A percentile compares a stretch with the other conserved stretches of the same genome.
Evolutionary conservation across 2,888 invertebrate species (phyloP).

Genomic region (Amphipoea lucens): DNA sequence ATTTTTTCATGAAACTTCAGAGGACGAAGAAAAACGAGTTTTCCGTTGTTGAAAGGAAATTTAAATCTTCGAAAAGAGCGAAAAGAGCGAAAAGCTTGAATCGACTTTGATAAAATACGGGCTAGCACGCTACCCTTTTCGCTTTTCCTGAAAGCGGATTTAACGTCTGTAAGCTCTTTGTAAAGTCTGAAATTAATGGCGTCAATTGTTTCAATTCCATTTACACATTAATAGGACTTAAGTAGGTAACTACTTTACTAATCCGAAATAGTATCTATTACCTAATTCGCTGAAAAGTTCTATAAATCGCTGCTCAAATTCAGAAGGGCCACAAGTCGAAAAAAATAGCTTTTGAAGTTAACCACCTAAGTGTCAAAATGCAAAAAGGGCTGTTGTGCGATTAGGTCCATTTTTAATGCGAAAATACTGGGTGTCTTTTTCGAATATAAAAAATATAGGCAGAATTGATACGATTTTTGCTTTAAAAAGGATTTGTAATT

Average conservation of each 20-base stretch:
- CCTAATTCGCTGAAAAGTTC: neutral
- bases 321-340: too few relatives aligned
- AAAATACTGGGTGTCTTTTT: too few relatives aligned
- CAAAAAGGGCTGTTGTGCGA: too few relatives aligned
- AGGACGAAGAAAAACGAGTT: constrained; percentile 35
- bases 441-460: too few relatives aligned
- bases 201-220: constrained; percentile 7
- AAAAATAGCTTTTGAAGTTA: too few relatives aligned
- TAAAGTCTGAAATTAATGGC: constrained; percentile 35
- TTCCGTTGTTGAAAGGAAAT: constrained; percentile 20
- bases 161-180: constrained; percentile 5
- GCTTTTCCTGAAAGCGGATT: constrained; percentile 37
- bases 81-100: constrained; percentile 21
- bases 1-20: constrained; percentile 43
- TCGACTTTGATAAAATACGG: constrained; percentile 35
- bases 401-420: too few relatives aligned
- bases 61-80: constrained; percentile 34
- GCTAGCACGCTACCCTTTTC: constrained; percentile 21
- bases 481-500: too few relatives aligned
- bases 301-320: neutral
- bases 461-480: too few relatives aligned
- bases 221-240: neutral
- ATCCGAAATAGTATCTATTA: neutral
- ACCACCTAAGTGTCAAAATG: too few relatives aligned
- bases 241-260: neutral